Evolutionary conservation across 2,888 invertebrate species (phyloP).

Genomic region (Lampropteryx suffumata): DNA sequence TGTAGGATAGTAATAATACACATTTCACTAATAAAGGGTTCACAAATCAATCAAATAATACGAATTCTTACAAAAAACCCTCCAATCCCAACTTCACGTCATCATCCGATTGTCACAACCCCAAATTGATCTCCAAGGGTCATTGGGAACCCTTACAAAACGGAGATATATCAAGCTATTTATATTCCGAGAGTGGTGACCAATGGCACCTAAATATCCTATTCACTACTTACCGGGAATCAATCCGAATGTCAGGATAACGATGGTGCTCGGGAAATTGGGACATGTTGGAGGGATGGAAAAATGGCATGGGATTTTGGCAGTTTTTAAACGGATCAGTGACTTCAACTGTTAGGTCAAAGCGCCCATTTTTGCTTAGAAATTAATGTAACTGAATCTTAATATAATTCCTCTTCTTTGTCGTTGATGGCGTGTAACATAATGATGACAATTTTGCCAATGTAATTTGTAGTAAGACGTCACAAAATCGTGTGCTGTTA

Average conservation of each 20-base stretch:
- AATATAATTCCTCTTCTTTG: too few relatives aligned
- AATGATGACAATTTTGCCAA: too few relatives aligned
- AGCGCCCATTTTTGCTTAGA: too few relatives aligned
- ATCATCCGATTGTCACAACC: constrained; percentile 33
- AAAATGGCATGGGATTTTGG: constrained; percentile 14
- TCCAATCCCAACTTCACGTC: constrained; percentile 23
- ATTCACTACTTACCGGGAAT: constrained; percentile 43
- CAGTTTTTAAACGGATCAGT: too few relatives aligned
- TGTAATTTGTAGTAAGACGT: too few relatives aligned
- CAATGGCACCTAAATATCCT: constrained; percentile 33
- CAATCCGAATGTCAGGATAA: constrained; percentile 48
- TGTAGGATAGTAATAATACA: background rate
- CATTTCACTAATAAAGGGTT: background rate
- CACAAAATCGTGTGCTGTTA: too few relatives aligned
- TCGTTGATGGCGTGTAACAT: too few relatives aligned
- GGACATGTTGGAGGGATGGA: constrained; percentile 16
- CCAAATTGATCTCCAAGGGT: constrained; percentile 38
- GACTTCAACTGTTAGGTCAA: too few relatives aligned
- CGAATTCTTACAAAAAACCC: constrained; percentile 9
- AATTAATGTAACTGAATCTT: too few relatives aligned
- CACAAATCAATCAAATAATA: constrained; percentile 10
- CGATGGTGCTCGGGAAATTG: constrained; percentile 41
- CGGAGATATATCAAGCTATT: constrained; percentile 38
- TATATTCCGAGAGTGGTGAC: constrained; percentile 36
- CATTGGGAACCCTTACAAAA: constrained; percentile 35